Evolutionary conservation across 2,888 invertebrate genomes (phyloP).

Genomic region (Cheilosia vernalis): DNA sequence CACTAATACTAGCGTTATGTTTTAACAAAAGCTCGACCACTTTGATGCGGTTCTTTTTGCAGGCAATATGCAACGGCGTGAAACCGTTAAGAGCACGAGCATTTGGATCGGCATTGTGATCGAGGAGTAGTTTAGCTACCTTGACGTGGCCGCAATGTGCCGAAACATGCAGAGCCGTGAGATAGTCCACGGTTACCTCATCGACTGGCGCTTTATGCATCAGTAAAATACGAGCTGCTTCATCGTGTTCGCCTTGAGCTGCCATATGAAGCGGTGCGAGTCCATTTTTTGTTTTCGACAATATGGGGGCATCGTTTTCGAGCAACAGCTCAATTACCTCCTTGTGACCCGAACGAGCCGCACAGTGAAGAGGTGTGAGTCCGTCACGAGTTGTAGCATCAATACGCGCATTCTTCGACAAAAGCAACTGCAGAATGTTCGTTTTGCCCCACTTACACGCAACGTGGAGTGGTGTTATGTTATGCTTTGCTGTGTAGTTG

Average conservation of each 20-base stretch:
- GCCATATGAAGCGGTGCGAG: constrained; percentile 99
- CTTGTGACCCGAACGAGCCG: constrained; percentile 97
- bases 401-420: constrained; percentile 95
- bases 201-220: constrained; percentile 98
- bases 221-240: constrained; percentile 95
- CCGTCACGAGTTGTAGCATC: constrained; percentile 97
- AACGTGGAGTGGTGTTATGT: constrained; percentile 98
- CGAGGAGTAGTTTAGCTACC: constrained; percentile 95
- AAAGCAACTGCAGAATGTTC: constrained; percentile 94
- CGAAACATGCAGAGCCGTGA: constrained; percentile 98
- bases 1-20: constrained; percentile 93
- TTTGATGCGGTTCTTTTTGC: constrained; percentile 99
- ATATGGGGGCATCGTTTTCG: constrained; percentile 95
- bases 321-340: constrained; percentile 95
- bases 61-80: constrained; percentile 98
- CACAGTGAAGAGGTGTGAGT: constrained; percentile 97
- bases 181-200: constrained; percentile 98
- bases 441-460: constrained; percentile 99
- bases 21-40: constrained; percentile 96
- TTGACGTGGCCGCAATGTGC: constrained; percentile 97
- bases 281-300: constrained; percentile 97
- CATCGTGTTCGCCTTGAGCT: constrained; percentile 99
- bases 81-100: constrained; percentile 98
- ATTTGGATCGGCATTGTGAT: constrained; percentile 98
- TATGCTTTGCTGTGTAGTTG: constrained; percentile 98